Evolutionary conservation across 2,113 vertebrate species (phyloP), one percentile per base, ranked within the genome.

Genomic region (Vulpes lagopus): DNA sequence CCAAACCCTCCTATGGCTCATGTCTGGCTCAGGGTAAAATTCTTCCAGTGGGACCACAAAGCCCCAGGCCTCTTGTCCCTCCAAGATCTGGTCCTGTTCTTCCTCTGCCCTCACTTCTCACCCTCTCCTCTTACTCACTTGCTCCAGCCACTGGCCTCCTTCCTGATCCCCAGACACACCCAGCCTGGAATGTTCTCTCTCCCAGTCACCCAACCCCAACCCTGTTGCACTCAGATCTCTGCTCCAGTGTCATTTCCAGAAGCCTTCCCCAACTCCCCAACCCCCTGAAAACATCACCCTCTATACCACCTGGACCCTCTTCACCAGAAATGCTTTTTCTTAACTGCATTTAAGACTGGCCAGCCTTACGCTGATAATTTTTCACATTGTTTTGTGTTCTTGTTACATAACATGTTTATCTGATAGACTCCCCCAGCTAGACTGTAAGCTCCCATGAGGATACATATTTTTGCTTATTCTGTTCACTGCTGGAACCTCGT

Each of bases 181-280:
- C 55, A 67, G 82, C 76, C 92, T 74, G 62, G 76, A 83, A 95
- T 76, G 59, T 88, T 87, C 55, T 67, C 76, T 88, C 76, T 78
- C 64, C 67, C 38, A 59, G 65, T 91, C 51, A 81, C 82, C 51
- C 30, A 51, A 82, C 57, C 87, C 43, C 79, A 57, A 35, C 17
- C 19, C 55, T 3, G 38, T 0, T 49, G 19, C 53, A 8, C 51
- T 78, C 60, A 3, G 79, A 16, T 71, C 67, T 89, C 43, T 27
- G 79, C 60, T 90, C 71, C 91, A 71, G 9, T 1, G 11, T 79
- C 91, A 22, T 25, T 85, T 79, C 80, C 86, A 78, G 60, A 73
- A 84, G 62, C 79, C 20, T 78, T 35, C 53, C 53, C 23, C 55
- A 2, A 27, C 38, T 38, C 19, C n/a, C 25, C 11, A 1, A 51